These are phyloP conservation scores for Periphyllus acericola DNA, from an alignment of 2,888 invertebrate species.

Conservation along the genomic window DNA sequence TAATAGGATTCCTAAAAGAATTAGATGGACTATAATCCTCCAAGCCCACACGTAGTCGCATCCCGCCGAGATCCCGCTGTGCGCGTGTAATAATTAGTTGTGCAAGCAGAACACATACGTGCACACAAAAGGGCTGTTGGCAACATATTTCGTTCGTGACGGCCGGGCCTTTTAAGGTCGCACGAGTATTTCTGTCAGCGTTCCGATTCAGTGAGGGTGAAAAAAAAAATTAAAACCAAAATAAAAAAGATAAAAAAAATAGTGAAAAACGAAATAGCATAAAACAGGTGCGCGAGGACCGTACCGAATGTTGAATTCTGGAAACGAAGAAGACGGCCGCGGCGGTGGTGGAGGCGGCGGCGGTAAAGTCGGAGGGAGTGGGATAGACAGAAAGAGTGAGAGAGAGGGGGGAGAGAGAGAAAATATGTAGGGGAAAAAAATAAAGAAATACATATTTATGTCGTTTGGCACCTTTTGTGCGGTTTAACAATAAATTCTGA, in stretches of 20 bases:
- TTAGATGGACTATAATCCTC: background rate
- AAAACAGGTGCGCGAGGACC: slow-evolving; percentile 57
- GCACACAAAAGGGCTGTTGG: background rate
- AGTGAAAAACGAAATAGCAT: slow-evolving; percentile 23
- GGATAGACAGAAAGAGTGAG: background rate
- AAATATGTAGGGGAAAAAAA: slow-evolving; percentile 18
- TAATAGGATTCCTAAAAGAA: background rate
- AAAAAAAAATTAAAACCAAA: background rate
- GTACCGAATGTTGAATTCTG: slow-evolving; percentile 57
- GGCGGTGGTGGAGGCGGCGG: background rate
- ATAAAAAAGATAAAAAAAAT: slow-evolving; percentile 29
- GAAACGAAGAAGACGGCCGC: slow-evolving; percentile 5
- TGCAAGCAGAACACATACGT: background rate
- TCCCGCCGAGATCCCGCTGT: background rate
- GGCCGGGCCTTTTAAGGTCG: slow-evolving; percentile 4
- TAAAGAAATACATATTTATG: slow-evolving; percentile 61
- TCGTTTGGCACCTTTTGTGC: slow-evolving; percentile 62
- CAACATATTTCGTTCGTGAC: slow-evolving; percentile 8
- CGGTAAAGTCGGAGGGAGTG: background rate
- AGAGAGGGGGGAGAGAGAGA: background rate
- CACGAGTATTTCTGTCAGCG: slow-evolving; percentile 43
- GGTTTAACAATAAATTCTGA: slow-evolving; percentile 61
- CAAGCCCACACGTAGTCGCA: background rate
- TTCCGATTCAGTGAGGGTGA: slow-evolving; percentile 7
- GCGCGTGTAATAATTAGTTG: slow-evolving; percentile 10